These are phyloP conservation scores for Pelagia noctiluca DNA, from an alignment of 30 jellyfish, hydroid and myxozoan genomes.

Conservation along the genomic window DNA sequence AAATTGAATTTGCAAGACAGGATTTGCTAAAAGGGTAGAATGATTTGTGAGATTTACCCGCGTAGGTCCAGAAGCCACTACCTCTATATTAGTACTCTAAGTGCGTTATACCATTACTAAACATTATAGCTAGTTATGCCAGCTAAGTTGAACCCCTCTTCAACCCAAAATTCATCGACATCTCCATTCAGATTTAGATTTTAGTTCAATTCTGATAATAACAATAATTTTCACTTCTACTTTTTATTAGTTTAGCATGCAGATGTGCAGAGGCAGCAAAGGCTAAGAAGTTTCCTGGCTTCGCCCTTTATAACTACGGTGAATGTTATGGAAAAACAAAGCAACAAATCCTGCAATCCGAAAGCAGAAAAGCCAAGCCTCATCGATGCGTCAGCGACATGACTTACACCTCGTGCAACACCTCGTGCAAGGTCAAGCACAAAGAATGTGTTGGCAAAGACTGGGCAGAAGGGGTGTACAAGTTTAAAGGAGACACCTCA, in stretches of 20 bases:
- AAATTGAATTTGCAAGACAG: no score
- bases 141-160: no score
- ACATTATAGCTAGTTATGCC: no score
- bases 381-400: conserved; percentile 27
- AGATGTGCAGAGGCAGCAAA: conserved; percentile 43
- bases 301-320: conserved; percentile 35
- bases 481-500: conserved; percentile 1
- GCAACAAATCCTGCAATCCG: neutral
- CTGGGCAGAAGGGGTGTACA: conserved; percentile 42
- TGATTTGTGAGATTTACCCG: no score
- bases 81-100: no score
- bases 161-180: no score
- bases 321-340: conserved; percentile 45
- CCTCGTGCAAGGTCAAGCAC: conserved; percentile 10
- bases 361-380: neutral
- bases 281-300: conserved; percentile 7
- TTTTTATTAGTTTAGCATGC: conserved; percentile 54
- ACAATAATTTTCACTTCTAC: no score
- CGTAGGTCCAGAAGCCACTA: no score
- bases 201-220: no score
- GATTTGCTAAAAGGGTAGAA: no score
- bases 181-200: no score
- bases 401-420: conserved; percentile 12
- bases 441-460: conserved; percentile 24
- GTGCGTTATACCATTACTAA: no score